A percentile compares a stretch with the other conserved stretches of the same genome.
These are phyloP conservation scores for Nymphalis io DNA, from an alignment of 1,140 invertebrate genomes.

Conservation along the genomic window DNA sequence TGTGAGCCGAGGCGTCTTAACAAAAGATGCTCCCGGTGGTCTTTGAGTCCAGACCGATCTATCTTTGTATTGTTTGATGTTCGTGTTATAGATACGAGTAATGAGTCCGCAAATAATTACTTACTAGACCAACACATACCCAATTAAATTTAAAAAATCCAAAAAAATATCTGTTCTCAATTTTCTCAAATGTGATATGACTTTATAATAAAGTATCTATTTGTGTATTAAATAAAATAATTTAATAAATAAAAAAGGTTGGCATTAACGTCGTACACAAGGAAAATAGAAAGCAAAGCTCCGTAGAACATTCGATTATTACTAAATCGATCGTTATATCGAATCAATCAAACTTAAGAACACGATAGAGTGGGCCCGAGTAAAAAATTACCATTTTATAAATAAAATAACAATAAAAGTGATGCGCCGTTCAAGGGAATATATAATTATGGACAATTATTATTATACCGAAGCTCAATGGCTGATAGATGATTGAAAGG, in stretches of 20 bases:
- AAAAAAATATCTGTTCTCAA: neutral
- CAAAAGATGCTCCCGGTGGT: constrained; percentile 77
- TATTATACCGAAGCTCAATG: constrained; percentile 78
- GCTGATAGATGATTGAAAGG: constrained; percentile 80
- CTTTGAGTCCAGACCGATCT: constrained; percentile 59
- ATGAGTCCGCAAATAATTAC: constrained; percentile 33
- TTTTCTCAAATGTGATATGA: neutral
- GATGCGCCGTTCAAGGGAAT: constrained; percentile 76
- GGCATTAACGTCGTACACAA: neutral
- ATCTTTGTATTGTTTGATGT: constrained; percentile 64
- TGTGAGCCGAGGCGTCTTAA: constrained; percentile 68
- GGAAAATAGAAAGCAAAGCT: constrained; percentile 52
- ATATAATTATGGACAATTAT: constrained; percentile 81
- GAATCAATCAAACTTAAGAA: constrained; percentile 79
- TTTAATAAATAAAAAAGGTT: neutral
- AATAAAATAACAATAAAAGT: constrained; percentile 81
- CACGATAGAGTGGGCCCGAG: constrained; percentile 71
- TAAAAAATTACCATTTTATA: constrained; percentile 80
- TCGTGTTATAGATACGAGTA: constrained; percentile 38
- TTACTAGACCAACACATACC: constrained; percentile 4
- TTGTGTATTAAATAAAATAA: no score
- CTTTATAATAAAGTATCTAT: no score
- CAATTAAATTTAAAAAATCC: constrained; percentile 17
- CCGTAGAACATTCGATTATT: constrained; percentile 71
- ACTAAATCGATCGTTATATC: constrained; percentile 77